Conservation (phyloP, 2,888 invertebrate species). For the Chloromyia formosa region DNA sequence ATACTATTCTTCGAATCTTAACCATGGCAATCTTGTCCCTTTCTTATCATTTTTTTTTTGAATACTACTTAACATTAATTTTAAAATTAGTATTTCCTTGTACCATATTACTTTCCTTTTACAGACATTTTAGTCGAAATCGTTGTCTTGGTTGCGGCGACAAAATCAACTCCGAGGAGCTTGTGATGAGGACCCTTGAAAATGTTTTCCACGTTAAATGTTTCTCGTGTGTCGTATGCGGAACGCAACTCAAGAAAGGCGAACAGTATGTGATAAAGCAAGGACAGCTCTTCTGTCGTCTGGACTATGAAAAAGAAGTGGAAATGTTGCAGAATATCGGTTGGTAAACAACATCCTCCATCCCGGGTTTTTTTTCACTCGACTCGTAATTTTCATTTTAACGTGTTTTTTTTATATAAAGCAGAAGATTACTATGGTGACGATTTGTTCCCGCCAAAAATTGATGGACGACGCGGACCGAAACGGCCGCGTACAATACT, state of each 20-base stretch:
- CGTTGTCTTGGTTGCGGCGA: slow-evolving; percentile 78
- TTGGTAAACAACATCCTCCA: slow-evolving; percentile 52
- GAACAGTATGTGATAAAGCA: slow-evolving; percentile 82
- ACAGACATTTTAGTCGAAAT: slow-evolving; percentile 74
- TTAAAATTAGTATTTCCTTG: too few relatives aligned
- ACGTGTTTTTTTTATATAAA: slow-evolving; percentile 45
- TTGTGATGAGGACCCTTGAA: slow-evolving; percentile 80
- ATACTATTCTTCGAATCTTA: too few relatives aligned
- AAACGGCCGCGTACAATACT: slow-evolving; percentile 85
- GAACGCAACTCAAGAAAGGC: slow-evolving; percentile 78
- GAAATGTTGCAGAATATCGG: slow-evolving; percentile 74
- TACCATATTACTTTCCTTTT: slow-evolving; percentile 5
- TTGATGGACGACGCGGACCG: slow-evolving; percentile 77
- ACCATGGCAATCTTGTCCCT: too few relatives aligned
- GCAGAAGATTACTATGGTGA: slow-evolving; percentile 69
- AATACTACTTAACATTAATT: too few relatives aligned
- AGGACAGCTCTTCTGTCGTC: slow-evolving; percentile 80
- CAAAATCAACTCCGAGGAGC: slow-evolving; percentile 76
- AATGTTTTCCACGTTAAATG: slow-evolving; percentile 82
- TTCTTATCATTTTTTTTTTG: too few relatives aligned
- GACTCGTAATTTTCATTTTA: slow-evolving; percentile 32
- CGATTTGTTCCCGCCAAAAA: slow-evolving; percentile 68
- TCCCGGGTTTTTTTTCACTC: slow-evolving; percentile 7
- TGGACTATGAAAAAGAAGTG: slow-evolving; percentile 83
- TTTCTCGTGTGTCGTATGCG: slow-evolving; percentile 82